Base-by-base conservation (phyloP, 2,113 vertebrate genomes). In the Gulo gulo region DNA sequence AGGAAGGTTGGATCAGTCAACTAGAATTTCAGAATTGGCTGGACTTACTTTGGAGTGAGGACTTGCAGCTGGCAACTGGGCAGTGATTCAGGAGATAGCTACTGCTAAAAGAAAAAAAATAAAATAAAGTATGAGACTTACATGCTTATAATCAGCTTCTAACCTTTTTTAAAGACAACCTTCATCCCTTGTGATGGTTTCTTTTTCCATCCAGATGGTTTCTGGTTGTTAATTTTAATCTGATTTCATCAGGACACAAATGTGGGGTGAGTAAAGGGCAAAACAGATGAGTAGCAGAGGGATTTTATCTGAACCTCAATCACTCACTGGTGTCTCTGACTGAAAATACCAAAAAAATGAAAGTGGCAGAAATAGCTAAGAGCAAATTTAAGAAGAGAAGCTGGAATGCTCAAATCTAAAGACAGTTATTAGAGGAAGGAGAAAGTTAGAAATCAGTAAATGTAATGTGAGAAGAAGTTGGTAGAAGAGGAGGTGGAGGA, bases 61-160 rank as follows among this genome's bases (percentile, higher is more conserved):
- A 81, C 36, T 71, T 82, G 29, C 85, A 95, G 63, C 88, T 93
- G 82, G 71, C 59, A 81, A 87, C 88, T 96, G 85, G 91, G 93
- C 59, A 91, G 29, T n/a, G 84, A 95, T 82, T 97, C 52, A 89
- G 80, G 61, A 88, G 39, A 81, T 42, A 89, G 95, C n/a, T 78
- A 23, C 81, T 47, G 65, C 29, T 86, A 65, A 69, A 42, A 91
- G 50, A 36, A 47, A 92, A 79, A 87, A 21, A 57, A 50, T 57
- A 57, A 47, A 21, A 90, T 1, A 73, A 42, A 91, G 34, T 11
- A 82, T 12, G 84, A 81, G n/a, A 55, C 1, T 96, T 63, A 84
- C 4, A 59, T 50, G 29, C 21, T 52, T 96, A 55, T 47, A 90
- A 84, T 69, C 73, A 78, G 34, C 57, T 88, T 39, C 78, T 59